Percentiles rank a stretch among this genome's conserved stretches.
Evolutionary conservation across 2,888 invertebrate species (phyloP).

Genomic region (Gastracanthus pulcherrimus): DNA sequence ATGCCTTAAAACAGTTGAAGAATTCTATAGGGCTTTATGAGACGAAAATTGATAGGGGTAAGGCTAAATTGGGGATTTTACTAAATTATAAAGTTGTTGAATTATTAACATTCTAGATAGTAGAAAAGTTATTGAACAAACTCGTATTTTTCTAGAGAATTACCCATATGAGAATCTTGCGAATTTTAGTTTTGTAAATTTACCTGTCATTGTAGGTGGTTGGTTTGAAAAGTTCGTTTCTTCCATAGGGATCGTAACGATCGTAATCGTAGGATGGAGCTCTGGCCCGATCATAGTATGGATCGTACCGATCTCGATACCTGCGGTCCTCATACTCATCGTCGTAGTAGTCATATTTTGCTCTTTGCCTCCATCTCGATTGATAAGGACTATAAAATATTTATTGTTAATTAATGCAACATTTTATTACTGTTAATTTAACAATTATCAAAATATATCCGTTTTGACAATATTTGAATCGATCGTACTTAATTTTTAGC

Average conservation of each 20-base stretch:
- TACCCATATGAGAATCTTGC: too few relatives aligned
- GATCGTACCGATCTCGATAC: conserved; percentile 67
- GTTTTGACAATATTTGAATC: background rate
- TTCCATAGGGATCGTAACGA: conserved; percentile 67
- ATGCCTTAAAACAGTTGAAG: too few relatives aligned
- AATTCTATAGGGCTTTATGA: too few relatives aligned
- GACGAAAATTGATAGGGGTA: too few relatives aligned
- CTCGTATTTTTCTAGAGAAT: too few relatives aligned
- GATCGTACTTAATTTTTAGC: background rate
- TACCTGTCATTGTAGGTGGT: conserved; percentile 66
- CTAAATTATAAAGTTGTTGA: too few relatives aligned
- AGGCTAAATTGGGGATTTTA: too few relatives aligned
- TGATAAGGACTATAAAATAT: conserved; percentile 48
- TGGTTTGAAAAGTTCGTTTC: conserved; percentile 64
- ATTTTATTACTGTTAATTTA: too few relatives aligned
- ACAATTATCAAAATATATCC: too few relatives aligned
- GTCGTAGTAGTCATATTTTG: conserved; percentile 67
- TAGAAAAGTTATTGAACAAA: too few relatives aligned
- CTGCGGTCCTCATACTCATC: conserved; percentile 67
- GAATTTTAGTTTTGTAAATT: too few relatives aligned
- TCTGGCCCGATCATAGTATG: conserved; percentile 65
- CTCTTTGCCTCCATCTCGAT: conserved; percentile 65
- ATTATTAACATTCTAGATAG: too few relatives aligned
- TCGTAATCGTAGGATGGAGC: conserved; percentile 66
- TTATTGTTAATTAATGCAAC: background rate